Percentiles rank a stretch among this genome's conserved stretches.
Evolutionary conservation across 2,888 invertebrate species (phyloP).

Genomic region (Mesoligia furuncula): DNA sequence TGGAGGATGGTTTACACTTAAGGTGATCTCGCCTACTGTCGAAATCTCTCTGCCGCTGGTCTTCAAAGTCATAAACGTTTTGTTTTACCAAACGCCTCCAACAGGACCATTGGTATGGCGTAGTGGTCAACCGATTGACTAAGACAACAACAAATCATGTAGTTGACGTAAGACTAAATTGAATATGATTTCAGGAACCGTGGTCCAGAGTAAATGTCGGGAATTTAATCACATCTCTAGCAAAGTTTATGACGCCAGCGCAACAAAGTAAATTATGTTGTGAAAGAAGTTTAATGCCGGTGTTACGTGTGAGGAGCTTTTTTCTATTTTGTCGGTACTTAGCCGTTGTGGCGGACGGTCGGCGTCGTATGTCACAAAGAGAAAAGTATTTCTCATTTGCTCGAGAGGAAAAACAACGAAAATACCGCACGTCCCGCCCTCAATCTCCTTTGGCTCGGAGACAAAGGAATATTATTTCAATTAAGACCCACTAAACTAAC

Average conservation of each 20-base stretch:
- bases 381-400: constrained; percentile 87
- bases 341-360: constrained; percentile 74
- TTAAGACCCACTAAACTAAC: constrained; percentile 78
- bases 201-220: constrained; percentile 40
- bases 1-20: not conserved
- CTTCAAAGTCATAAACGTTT: not conserved
- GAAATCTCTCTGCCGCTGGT: not conserved
- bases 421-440: constrained; percentile 80
- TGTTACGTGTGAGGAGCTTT: constrained; percentile 65
- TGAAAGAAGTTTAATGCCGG: constrained; percentile 63
- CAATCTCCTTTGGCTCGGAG: constrained; percentile 82
- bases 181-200: not conserved
- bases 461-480: constrained; percentile 88
- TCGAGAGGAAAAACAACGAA: constrained; percentile 81
- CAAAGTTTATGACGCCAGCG: constrained; percentile 43
- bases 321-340: constrained; percentile 73
- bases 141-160: constrained; percentile 19
- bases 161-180: constrained; percentile 8
- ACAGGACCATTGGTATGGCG: not conserved
- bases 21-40: not conserved
- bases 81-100: not conserved
- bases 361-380: constrained; percentile 85
- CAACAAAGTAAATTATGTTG: constrained; percentile 56
- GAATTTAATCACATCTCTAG: constrained; percentile 66
- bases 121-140: not conserved